Base-by-base conservation (phyloP, 2,113 vertebrate genomes). In the Corythornis cristatus region DNA sequence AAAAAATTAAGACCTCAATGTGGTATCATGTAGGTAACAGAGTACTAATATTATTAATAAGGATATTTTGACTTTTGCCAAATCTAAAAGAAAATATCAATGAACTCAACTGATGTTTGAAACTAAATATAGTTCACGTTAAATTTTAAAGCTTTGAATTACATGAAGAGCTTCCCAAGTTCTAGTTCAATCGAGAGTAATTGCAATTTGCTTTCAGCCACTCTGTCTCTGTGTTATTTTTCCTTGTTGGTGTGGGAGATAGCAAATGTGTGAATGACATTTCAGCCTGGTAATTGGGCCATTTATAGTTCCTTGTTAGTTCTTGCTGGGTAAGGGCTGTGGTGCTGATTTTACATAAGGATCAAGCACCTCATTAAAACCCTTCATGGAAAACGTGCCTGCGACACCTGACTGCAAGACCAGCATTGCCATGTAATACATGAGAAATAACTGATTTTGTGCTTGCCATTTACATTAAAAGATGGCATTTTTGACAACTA, bases 241-340 rank as follows among this genome's bases (percentile, higher is more conserved):
- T 97, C 95, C 93, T 92, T 96, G 74, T 93, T 96, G 84, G 82
- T 96, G 78, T 94, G 91, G 56, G 90, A 65, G 72, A 95, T 95
- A 97, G 96, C 67, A 92, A 93, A 97, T 86, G 66, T 93, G 84
- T 92, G 95, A 96, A 83, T 91, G 91, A 86, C 90, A 96, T 95
- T 97, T 92, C 78, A 91, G 84, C 88, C 72, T 93, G 83, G 80
- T 96, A 96, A 96, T 95, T 96, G 95, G 88, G 88, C 57, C 71
- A 78, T 96, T 97, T 97, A 90, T 96, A 96, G 79, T 91, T 84
- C 83, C 96, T 96, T 97, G 73, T 93, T 97, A 82, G 89, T 85
- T 94, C 79, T 90, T 79, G 61, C 64, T 86, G 92, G 90, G 64
- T 74, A 65, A 85, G 86, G 79, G 77, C 66, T 88, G 56, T 60